Evolutionary conservation across 2,113 vertebrate species (phyloP).

Genomic region (Podiceps cristatus): DNA sequence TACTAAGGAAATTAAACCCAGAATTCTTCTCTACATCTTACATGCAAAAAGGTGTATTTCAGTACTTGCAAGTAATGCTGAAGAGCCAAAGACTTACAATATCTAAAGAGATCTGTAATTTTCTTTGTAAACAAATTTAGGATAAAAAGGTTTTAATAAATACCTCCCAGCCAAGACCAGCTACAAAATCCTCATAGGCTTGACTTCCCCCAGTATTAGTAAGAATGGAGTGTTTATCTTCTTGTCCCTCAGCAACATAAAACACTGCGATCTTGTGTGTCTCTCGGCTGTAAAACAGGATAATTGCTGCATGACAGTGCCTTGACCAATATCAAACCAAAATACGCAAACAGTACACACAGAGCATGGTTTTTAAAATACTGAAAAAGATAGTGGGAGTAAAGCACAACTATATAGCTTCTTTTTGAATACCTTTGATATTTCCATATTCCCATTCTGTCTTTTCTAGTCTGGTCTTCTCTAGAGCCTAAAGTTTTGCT

Average conservation of each 20-base stretch:
- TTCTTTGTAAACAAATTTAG: background rate
- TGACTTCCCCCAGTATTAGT: conserved; percentile 96
- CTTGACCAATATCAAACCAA: background rate
- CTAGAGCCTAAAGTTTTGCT: background rate
- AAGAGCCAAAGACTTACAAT: background rate
- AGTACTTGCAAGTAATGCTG: background rate
- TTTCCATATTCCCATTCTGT: background rate
- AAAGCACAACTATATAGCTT: background rate
- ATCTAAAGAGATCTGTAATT: background rate
- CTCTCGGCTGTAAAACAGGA: conserved; percentile 86
- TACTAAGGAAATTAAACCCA: background rate
- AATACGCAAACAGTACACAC: background rate
- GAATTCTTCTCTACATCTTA: background rate
- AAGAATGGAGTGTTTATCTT: conserved; percentile 99
- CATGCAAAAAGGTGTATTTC: background rate
- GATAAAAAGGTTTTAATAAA: conserved; percentile 39
- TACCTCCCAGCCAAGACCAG: conserved; percentile 99
- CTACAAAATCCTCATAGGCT: conserved; percentile 98
- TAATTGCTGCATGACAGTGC: background rate
- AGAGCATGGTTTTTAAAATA: background rate
- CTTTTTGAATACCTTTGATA: background rate
- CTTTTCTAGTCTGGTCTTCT: background rate
- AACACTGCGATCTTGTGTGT: conserved; percentile 99
- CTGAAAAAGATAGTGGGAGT: background rate
- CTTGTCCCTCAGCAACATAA: conserved; percentile 98